phyloP scores from a whole-genome alignment of 2,797 vertebrate species.

The Pseudomugil tenellus region DNA sequence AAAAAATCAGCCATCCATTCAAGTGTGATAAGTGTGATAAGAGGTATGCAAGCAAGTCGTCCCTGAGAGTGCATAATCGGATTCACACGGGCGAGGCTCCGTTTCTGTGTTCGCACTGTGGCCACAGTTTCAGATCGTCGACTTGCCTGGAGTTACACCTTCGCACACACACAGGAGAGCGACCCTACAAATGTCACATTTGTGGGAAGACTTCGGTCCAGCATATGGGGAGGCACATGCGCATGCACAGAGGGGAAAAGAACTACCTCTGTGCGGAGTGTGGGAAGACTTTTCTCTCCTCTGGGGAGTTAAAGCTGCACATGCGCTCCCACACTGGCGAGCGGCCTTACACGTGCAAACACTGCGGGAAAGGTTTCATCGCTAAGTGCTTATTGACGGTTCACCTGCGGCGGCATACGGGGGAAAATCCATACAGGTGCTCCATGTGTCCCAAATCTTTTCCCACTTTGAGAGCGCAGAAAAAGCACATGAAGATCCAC shows the following conservation, averaged over 20 bases:
- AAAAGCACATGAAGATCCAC: slow-evolving; percentile 46
- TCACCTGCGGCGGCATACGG: slow-evolving; percentile 39
- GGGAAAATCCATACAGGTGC: slow-evolving; percentile 49
- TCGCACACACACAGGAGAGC: slow-evolving; percentile 47
- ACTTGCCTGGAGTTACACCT: slow-evolving; percentile 17
- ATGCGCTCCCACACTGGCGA: slow-evolving; percentile 52
- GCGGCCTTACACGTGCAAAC: slow-evolving; percentile 44
- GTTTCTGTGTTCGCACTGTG: slow-evolving; percentile 38
- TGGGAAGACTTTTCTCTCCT: slow-evolving; percentile 51
- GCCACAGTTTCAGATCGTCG: slow-evolving; percentile 34
- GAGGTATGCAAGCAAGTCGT: slow-evolving; percentile 30
- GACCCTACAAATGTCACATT: slow-evolving; percentile 38
- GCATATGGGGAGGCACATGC: slow-evolving; percentile 48
- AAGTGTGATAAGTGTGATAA: slow-evolving; percentile 44
- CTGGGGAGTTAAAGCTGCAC: slow-evolving; percentile 43
- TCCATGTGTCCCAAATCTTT: slow-evolving; percentile 48
- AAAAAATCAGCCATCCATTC: slow-evolving; percentile 15
- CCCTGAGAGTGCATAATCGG: slow-evolving; percentile 27
- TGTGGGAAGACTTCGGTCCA: slow-evolving; percentile 58
- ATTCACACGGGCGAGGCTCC: slow-evolving; percentile 46
- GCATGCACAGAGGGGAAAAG: slow-evolving; percentile 57
- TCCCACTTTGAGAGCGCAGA: slow-evolving; percentile 16
- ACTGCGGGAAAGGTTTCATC: slow-evolving; percentile 45
- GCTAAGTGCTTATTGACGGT: slow-evolving; percentile 40
- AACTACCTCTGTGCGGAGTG: slow-evolving; percentile 52